Evolutionary conservation across 2,888 invertebrate genomes (phyloP), one percentile per base, ranked within the genome.

Genomic region (Pterostichus niger): DNA sequence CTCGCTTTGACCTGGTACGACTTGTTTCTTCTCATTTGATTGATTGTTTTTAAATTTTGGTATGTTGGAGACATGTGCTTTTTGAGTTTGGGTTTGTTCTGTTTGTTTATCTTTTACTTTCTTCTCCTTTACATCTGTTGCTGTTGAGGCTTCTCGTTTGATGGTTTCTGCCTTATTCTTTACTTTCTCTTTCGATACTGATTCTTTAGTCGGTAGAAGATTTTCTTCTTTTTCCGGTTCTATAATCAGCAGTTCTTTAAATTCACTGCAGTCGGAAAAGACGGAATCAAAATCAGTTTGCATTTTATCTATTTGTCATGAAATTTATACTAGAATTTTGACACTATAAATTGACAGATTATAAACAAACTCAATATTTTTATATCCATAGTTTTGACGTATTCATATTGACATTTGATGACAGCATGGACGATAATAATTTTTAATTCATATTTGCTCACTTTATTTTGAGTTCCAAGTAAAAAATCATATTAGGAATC

Each of bases 231-330:
- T 0, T 17, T 71, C 44, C 0, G 13, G 40, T 10, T 71, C 68
- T 5, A 71, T 71, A 4, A 71, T 71, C 9, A 71, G 17, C 0
- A 71, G 68, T 15, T 71, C 68, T 71, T 71, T 40, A 10, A 71
- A 71, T 17, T 71, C 24, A 10, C 68, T 71, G 15, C 13, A 13
- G 11, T 71, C 68, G 4, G 68, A 71, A 17, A 71, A 71, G 7
- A 40, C 44, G 10, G 68, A 71, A 9, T 71, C 68, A 17, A 71
- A 71, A 17, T 71, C 68, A 44, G 40, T 6, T 6, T 15, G 6
- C 68, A 71, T 71, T 17, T 40, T 35, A 64, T n/a, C 1, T 9
- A 33, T 13, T 64, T 35, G 35, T n/a, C 6, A 40, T 40, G 44
- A 71, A 44, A 5, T 15, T 44, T 15, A 17, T 13, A 71, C 68